A percentile compares a stretch with the other conserved stretches of the same genome.
Evolutionary conservation across 2,888 invertebrate species (phyloP).

Genomic region (Clitarchus hookeri): DNA sequence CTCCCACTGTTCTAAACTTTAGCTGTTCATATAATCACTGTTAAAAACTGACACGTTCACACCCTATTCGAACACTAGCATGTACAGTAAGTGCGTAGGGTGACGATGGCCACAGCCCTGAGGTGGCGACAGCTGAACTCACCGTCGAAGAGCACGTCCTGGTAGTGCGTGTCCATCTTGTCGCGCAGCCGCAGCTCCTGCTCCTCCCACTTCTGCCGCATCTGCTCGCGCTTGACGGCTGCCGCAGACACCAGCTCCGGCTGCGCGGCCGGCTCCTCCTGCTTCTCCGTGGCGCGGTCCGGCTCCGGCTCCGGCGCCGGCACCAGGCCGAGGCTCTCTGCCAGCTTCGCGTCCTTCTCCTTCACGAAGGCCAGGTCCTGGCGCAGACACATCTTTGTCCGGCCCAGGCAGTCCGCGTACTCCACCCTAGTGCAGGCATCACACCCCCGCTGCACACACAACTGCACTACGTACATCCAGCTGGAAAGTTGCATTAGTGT

Average conservation of each 20-base stretch:
- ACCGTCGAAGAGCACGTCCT: constrained; percentile 89
- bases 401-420: constrained; percentile 84
- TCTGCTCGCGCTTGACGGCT: constrained; percentile 67
- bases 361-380: constrained; percentile 73
- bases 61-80: no score
- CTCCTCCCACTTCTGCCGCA: constrained; percentile 85
- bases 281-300: constrained; percentile 20
- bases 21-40: no score
- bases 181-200: constrained; percentile 74
- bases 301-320: no score
- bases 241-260: constrained; percentile 55
- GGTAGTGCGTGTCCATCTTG: constrained; percentile 84
- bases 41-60: no score
- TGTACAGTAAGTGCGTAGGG: no score
- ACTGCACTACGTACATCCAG: no score
- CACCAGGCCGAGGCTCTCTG: constrained; percentile 35
- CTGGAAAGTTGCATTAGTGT: no score
- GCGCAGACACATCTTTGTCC: constrained; percentile 81
- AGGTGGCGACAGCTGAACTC: constrained; percentile 46
- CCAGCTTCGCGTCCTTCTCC: constrained; percentile 60
- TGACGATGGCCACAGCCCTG: neutral
- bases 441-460: neutral
- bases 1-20: no score
- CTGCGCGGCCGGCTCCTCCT: constrained; percentile 46
- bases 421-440: constrained; percentile 69